A percentile compares a stretch with the other conserved stretches of the same genome.
Evolutionary conservation across 2,113 vertebrate species (phyloP).

Genomic region (Lipophrys pholis): DNA sequence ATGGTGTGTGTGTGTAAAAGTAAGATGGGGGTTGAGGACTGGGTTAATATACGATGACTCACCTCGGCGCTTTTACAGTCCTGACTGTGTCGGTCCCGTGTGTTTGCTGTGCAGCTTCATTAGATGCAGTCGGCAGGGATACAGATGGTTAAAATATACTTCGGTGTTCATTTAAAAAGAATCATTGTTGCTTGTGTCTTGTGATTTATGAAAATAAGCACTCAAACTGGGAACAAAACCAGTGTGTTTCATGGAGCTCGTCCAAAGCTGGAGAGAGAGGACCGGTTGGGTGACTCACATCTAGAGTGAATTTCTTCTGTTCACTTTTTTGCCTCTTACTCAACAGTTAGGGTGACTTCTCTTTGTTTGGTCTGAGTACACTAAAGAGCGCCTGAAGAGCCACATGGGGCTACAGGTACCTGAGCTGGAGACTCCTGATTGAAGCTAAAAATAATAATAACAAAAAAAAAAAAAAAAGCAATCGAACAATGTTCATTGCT

Average conservation of each 20-base stretch:
- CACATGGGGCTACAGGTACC: too few species aligned
- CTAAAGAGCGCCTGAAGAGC: too few species aligned
- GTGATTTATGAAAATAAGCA: constrained; percentile 42
- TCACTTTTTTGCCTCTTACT: too few species aligned
- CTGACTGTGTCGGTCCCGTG: constrained; percentile 21
- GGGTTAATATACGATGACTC: constrained; percentile 58
- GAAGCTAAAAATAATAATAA: too few species aligned
- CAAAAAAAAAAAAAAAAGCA: too few species aligned
- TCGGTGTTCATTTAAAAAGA: constrained; percentile 33
- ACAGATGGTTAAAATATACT: constrained; percentile 30
- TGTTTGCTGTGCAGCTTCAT: constrained; percentile 63
- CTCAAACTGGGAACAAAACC: constrained; percentile 27
- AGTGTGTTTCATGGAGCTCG: constrained; percentile 26
- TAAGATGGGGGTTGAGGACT: constrained; percentile 32
- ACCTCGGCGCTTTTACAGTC: constrained; percentile 46
- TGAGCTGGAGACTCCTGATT: too few species aligned
- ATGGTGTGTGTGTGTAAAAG: constrained; percentile 36
- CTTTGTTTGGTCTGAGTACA: too few species aligned
- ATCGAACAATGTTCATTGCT: too few species aligned
- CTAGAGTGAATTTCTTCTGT: constrained; percentile 20
- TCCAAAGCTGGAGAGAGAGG: constrained; percentile 5
- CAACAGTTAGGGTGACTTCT: too few species aligned
- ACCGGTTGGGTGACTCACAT: constrained; percentile 31
- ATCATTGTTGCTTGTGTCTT: constrained; percentile 26
- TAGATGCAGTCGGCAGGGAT: constrained; percentile 38